Percentiles rank a stretch among this genome's conserved stretches.
phyloP scores from a whole-genome alignment of 35 echinoderm and acorn worm species.

The Apostichopus californicus region DNA sequence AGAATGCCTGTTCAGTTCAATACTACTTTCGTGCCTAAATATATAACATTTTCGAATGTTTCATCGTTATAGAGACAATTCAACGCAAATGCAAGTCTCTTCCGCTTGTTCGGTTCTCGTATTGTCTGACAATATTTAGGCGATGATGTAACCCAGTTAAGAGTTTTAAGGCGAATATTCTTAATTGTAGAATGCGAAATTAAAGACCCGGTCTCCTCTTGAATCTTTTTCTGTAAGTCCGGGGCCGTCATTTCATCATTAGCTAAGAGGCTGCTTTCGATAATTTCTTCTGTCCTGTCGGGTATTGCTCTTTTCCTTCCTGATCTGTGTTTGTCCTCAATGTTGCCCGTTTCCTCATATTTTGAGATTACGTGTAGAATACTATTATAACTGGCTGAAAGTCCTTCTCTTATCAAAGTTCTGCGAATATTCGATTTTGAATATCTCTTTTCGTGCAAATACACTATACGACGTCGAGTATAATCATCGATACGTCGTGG shows the following conservation, averaged over 20 bases:
- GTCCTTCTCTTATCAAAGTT: neutral
- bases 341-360: neutral
- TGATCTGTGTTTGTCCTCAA: neutral
- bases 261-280: neutral
- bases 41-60: slow-evolving; percentile 49
- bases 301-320: neutral
- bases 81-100: slow-evolving; percentile 15
- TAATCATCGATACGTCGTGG: neutral
- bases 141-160: neutral
- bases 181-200: neutral
- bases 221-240: neutral
- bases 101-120: neutral
- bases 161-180: neutral
- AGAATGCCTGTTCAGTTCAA: slow-evolving; percentile 31
- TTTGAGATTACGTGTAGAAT: neutral
- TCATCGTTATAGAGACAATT: slow-evolving; percentile 8
- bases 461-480: neutral
- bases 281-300: neutral
- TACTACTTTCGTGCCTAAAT: slow-evolving; percentile 37
- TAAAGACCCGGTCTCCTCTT: neutral
- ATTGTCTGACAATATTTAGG: slow-evolving; percentile 31
- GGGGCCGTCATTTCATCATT: neutral
- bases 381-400: neutral
- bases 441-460: neutral
- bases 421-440: neutral